phyloP scores from a whole-genome alignment of 2,888 invertebrate genomes.

The Harmothoe impar region DNA sequence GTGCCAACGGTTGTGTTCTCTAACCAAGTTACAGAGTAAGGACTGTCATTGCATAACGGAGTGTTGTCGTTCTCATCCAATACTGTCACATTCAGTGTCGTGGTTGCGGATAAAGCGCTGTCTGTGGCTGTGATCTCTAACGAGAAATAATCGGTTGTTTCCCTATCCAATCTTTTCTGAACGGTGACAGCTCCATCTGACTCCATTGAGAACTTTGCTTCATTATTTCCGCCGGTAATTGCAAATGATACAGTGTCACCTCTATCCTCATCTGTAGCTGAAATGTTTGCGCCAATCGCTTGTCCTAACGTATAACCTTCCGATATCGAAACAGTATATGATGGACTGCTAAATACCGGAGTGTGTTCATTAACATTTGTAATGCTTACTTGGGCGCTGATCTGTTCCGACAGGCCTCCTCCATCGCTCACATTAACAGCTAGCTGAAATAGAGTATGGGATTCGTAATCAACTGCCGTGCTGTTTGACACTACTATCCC shows the following conservation, averaged over 20 bases:
- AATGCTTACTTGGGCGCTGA: constrained; percentile 12
- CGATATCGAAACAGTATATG: not conserved
- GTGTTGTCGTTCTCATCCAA: constrained; percentile 64
- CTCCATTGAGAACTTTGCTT: constrained; percentile 73
- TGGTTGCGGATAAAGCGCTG: constrained; percentile 49
- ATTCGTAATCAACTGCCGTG: not conserved
- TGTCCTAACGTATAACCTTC: constrained; percentile 73
- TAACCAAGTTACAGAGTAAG: not conserved
- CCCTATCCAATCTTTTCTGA: constrained; percentile 74
- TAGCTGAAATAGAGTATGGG: not conserved
- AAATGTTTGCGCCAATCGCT: constrained; percentile 71
- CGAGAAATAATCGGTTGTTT: constrained; percentile 72
- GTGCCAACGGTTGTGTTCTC: constrained; percentile 51
- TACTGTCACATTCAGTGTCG: constrained; percentile 58
- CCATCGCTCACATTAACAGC: constrained; percentile 10
- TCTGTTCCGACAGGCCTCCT: not conserved
- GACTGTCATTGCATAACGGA: constrained; percentile 54
- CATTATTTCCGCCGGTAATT: constrained; percentile 74
- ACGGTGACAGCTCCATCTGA: constrained; percentile 74
- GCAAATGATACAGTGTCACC: constrained; percentile 75
- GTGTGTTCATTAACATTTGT: constrained; percentile 27
- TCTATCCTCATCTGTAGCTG: constrained; percentile 76
- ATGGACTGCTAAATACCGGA: constrained; percentile 38
- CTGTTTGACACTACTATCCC: not conserved
- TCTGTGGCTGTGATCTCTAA: constrained; percentile 63